Conservation (phyloP, 2,113 vertebrate species). For the Pristiophorus japonicus region DNA sequence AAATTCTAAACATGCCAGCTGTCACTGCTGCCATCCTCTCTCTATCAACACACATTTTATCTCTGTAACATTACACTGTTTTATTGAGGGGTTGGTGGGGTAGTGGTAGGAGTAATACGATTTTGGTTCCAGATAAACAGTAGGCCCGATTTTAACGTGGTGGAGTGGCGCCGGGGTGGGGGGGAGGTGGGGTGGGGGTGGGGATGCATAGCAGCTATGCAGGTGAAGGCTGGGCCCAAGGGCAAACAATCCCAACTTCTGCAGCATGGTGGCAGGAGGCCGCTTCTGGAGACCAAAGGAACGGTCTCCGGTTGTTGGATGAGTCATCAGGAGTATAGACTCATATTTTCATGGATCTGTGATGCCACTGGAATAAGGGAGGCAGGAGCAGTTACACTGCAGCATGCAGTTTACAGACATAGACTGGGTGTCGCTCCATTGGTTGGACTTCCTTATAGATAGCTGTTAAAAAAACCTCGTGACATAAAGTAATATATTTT, state of each 20-base stretch:
- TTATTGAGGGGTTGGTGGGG: background rate
- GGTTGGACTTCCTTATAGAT: background rate
- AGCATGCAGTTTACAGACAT: background rate
- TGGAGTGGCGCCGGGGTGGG: too few relatives aligned
- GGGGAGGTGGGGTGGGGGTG: too few relatives aligned
- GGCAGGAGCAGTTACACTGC: background rate
- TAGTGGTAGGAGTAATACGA: background rate
- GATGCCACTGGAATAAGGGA: background rate
- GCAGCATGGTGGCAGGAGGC: too few relatives aligned
- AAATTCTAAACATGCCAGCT: background rate
- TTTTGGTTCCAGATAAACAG: background rate
- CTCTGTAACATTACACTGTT: background rate
- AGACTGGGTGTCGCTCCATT: background rate
- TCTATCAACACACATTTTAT: background rate
- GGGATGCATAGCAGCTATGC: background rate
- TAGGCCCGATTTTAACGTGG: background rate
- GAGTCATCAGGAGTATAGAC: background rate
- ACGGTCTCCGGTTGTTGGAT: background rate
- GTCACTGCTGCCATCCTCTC: background rate
- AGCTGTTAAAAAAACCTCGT: background rate
- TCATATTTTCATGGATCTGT: background rate
- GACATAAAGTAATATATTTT: background rate
- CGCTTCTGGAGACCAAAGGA: too few relatives aligned
- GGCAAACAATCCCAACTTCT: background rate
- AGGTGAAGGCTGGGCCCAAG: background rate